A percentile compares a stretch with the other conserved stretches of the same genome.
These are phyloP conservation scores for Aeoliscus strigatus DNA, from an alignment of 2,797 vertebrate genomes.

Conservation along the genomic window DNA sequence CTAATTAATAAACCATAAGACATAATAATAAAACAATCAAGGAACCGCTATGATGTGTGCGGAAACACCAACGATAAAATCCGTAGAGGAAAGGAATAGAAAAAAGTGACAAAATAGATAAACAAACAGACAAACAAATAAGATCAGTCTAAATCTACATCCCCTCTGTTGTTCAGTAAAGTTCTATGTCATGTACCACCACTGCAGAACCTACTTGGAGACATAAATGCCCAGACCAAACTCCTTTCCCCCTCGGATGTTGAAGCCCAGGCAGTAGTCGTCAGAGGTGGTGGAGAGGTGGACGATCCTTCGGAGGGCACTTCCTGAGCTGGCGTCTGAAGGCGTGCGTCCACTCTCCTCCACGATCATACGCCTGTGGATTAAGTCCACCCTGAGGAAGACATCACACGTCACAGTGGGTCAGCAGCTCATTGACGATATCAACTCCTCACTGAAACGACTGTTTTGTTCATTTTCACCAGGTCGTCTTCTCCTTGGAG, in stretches of 20 bases:
- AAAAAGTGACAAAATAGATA: too few species aligned
- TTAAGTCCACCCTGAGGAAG: constrained; percentile 90
- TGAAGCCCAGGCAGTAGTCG: constrained; percentile 95
- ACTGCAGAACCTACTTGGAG: constrained; percentile 96
- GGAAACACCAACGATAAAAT: too few species aligned
- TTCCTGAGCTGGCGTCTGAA: constrained; percentile 80
- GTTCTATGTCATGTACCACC: too few species aligned
- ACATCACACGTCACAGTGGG: constrained; percentile 47
- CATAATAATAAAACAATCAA: too few species aligned
- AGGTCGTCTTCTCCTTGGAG: constrained; percentile 97
- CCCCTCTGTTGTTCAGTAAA: too few species aligned
- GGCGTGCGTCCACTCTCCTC: constrained; percentile 81
- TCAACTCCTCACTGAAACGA: too few species aligned
- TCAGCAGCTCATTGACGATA: too few species aligned
- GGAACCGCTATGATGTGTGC: too few species aligned
- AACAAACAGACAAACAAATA: neutral
- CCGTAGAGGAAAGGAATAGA: too few species aligned
- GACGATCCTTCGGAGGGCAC: constrained; percentile 81
- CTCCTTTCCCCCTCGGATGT: constrained; percentile 95
- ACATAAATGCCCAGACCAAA: constrained; percentile 97
- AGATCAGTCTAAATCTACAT: neutral
- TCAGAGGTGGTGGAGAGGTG: constrained; percentile 96
- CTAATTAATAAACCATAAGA: too few species aligned
- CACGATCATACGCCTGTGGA: constrained; percentile 88
- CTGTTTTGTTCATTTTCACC: too few species aligned